These are phyloP conservation scores for Chionis minor DNA, from an alignment of 2,113 vertebrate genomes.

Conservation along the genomic window DNA sequence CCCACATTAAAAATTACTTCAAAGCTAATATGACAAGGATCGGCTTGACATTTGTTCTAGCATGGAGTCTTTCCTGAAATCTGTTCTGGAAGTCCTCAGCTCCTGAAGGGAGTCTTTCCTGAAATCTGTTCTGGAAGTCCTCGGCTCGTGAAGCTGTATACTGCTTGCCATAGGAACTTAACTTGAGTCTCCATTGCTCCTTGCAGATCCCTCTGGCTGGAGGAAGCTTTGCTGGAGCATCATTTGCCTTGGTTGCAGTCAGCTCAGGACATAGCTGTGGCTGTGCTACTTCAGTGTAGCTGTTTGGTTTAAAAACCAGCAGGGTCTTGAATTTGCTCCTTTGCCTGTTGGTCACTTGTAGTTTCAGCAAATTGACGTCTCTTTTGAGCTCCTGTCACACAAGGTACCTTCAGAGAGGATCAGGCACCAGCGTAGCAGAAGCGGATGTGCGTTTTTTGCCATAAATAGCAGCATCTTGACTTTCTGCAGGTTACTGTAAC, in stretches of 20 bases:
- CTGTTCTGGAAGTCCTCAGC: neutral
- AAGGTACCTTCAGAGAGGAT: neutral
- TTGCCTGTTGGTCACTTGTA: neutral
- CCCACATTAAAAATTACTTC: neutral
- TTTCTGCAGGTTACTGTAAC: conserved; percentile 82
- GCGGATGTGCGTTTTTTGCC: neutral
- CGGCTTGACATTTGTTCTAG: neutral
- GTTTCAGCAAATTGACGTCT: rapidly evolving
- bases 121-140: neutral
- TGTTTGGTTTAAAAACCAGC: neutral
- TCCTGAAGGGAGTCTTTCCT: neutral
- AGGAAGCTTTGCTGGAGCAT: neutral
- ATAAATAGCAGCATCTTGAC: conserved; percentile 49
- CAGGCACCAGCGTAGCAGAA: neutral
- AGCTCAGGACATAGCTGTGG: neutral
- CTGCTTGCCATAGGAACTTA: neutral
- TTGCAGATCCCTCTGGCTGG: neutral
- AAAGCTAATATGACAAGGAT: neutral
- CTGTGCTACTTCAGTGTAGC: neutral
- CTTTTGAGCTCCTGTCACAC: neutral
- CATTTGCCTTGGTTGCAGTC: neutral
- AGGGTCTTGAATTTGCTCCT: neutral
- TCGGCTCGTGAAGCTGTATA: neutral
- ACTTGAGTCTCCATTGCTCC: neutral
- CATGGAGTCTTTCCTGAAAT: neutral